Evolutionary conservation across 2,797 vertebrate genomes (phyloP).

Genomic region (Schizopygopsis malacanthus): DNA sequence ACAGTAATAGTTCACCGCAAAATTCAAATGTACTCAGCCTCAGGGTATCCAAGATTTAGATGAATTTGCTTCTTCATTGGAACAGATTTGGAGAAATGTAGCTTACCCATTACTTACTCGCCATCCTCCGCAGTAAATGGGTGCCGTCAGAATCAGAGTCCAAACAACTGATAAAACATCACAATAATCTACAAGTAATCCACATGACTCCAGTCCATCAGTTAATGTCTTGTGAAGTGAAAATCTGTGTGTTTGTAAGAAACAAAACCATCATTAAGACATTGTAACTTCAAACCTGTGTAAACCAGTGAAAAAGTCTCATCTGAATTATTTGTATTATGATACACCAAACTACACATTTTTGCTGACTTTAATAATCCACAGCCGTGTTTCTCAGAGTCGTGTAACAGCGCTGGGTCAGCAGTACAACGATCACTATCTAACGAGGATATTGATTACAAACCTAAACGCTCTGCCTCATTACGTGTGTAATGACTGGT

Average conservation of each 20-base stretch:
- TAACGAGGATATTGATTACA: constrained; percentile 1
- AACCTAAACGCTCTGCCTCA: neutral
- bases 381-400: neutral
- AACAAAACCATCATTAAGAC: neutral
- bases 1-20: neutral
- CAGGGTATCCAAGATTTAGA: neutral
- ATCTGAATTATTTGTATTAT: too few relatives aligned
- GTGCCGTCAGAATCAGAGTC: neutral
- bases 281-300: neutral
- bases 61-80: neutral
- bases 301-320: neutral
- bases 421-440: constrained; percentile 9
- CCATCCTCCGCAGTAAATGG: neutral
- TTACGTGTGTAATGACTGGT: too few relatives aligned
- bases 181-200: neutral
- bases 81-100: neutral
- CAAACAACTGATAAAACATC: neutral
- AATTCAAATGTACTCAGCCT: neutral
- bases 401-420: constrained; percentile 1
- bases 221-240: neutral
- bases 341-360: neutral
- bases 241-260: neutral
- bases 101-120: neutral
- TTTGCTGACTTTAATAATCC: neutral
- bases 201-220: neutral